Percentiles rank a stretch among this genome's conserved stretches.
Evolutionary conservation across 2,888 invertebrate species (phyloP).

Genomic region (Laspeyria flexula): DNA sequence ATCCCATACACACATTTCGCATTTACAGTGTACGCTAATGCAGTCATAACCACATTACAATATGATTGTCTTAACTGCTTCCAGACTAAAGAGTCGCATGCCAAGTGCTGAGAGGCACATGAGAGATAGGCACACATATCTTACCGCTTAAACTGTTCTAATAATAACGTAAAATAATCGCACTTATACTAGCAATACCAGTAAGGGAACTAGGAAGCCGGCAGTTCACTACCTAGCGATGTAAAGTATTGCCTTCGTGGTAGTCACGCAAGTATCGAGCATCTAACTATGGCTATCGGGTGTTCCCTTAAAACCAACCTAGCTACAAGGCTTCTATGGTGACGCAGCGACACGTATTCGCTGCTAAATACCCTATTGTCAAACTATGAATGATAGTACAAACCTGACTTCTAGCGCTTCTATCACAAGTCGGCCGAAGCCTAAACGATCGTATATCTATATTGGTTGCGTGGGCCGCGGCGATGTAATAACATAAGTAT

Average conservation of each 20-base stretch:
- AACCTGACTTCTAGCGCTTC: conserved; percentile 23
- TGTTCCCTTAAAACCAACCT: not conserved
- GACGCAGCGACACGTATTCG: not conserved
- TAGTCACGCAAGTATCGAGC: not conserved
- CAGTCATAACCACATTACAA: conserved; percentile 11
- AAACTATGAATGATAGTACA: not conserved
- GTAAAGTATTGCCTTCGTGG: not conserved
- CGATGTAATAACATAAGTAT: not conserved
- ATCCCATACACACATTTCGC: conserved; percentile 7
- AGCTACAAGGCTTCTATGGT: conserved; percentile 1
- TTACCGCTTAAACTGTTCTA: conserved; percentile 23
- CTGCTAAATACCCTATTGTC: not conserved
- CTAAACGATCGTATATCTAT: conserved; percentile 11
- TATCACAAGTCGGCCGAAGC: conserved; percentile 8
- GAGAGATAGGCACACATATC: conserved; percentile 33
- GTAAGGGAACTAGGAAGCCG: not conserved
- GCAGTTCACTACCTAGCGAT: not conserved
- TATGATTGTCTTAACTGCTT: conserved; percentile 26
- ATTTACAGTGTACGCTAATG: conserved; percentile 10
- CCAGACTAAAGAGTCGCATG: conserved; percentile 32
- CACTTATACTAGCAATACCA: conserved; percentile 16
- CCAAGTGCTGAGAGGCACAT: conserved; percentile 29
- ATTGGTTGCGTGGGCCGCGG: conserved; percentile 16
- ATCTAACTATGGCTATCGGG: not conserved
- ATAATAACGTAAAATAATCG: conserved; percentile 25